A percentile compares a stretch with the other conserved stretches of the same genome.
Evolutionary conservation across 1,140 invertebrate genomes (phyloP).

Genomic region (Cydia amplana): DNA sequence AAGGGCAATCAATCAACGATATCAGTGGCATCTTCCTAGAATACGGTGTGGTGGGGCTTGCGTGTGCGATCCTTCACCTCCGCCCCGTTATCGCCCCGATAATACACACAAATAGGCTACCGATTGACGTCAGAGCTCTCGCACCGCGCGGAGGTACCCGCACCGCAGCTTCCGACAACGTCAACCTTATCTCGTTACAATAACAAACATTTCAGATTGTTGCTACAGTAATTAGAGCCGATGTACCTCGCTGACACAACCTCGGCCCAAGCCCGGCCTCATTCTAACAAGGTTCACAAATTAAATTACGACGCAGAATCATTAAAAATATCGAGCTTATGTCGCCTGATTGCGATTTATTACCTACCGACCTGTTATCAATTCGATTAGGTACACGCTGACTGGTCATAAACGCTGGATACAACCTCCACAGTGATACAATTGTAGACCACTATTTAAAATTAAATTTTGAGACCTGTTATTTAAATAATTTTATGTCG

Average conservation of each 20-base stretch:
- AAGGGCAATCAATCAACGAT: slow-evolving; percentile 64
- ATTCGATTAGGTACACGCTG: neutral
- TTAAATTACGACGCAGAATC: slow-evolving; percentile 52
- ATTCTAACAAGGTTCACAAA: slow-evolving; percentile 53
- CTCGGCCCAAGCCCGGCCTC: slow-evolving; percentile 42
- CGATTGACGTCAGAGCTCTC: slow-evolving; percentile 66
- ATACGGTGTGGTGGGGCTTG: slow-evolving; percentile 53
- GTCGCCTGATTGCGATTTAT: slow-evolving; percentile 19
- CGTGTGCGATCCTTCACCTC: slow-evolving; percentile 69
- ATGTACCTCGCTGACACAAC: slow-evolving; percentile 41
- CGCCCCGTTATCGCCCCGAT: slow-evolving; percentile 50
- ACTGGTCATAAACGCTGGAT: neutral
- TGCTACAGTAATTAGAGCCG: slow-evolving; percentile 37
- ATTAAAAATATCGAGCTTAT: slow-evolving; percentile 50
- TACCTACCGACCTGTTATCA: slow-evolving; percentile 9
- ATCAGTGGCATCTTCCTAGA: slow-evolving; percentile 56
- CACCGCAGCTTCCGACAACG: slow-evolving; percentile 30
- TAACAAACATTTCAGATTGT: slow-evolving; percentile 39
- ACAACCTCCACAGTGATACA: too few species aligned
- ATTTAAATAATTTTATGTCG: too few species aligned
- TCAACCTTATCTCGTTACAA: slow-evolving; percentile 38
- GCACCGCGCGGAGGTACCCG: slow-evolving; percentile 45
- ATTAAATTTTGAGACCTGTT: too few species aligned
- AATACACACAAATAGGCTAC: slow-evolving; percentile 57
- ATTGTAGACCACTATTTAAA: too few species aligned